Evolutionary conservation across 53 echinoderm and acorn worm genomes (phyloP).

Genomic region (Zoroaster sp.): DNA sequence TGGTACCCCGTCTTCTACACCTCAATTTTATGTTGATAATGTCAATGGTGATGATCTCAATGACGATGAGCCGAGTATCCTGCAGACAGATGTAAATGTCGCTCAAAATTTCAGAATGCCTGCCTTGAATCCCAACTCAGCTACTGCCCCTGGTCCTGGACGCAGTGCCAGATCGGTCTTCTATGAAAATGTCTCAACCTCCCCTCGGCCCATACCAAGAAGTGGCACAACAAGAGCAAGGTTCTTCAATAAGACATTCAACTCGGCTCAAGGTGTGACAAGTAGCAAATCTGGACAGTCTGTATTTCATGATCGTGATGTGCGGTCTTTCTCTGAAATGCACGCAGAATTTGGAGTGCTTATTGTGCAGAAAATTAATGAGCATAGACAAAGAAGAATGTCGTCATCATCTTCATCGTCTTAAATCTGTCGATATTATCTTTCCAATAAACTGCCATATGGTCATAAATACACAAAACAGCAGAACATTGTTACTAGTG

Average conservation of each 20-base stretch:
- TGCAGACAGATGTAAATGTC: conserved; percentile 4
- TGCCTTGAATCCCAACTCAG: conserved; percentile 14
- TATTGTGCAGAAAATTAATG: conserved; percentile 87
- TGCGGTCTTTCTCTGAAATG: conserved; percentile 90
- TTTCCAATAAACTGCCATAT: no score
- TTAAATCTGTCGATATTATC: background rate
- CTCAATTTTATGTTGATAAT: conserved; percentile 55
- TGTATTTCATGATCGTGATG: conserved; percentile 79
- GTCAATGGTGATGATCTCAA: conserved; percentile 44
- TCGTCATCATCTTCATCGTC: conserved; percentile 55
- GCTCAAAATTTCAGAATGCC: conserved; percentile 7
- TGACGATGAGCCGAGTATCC: conserved; percentile 26
- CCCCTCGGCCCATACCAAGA: conserved; percentile 44
- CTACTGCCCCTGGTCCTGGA: conserved; percentile 51
- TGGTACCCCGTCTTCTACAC: conserved; percentile 17
- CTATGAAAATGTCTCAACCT: conserved; percentile 77
- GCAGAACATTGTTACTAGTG: no score
- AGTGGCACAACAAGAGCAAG: conserved; percentile 41
- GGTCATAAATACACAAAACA: no score
- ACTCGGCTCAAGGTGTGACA: conserved; percentile 35
- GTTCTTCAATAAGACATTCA: conserved; percentile 58
- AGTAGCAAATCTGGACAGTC: conserved; percentile 67
- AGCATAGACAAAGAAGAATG: conserved; percentile 74
- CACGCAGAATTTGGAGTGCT: conserved; percentile 96
- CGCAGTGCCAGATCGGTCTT: conserved; percentile 67